Base-by-base conservation (phyloP, 2,888 invertebrate species). In the Cistogaster globosa region DNA sequence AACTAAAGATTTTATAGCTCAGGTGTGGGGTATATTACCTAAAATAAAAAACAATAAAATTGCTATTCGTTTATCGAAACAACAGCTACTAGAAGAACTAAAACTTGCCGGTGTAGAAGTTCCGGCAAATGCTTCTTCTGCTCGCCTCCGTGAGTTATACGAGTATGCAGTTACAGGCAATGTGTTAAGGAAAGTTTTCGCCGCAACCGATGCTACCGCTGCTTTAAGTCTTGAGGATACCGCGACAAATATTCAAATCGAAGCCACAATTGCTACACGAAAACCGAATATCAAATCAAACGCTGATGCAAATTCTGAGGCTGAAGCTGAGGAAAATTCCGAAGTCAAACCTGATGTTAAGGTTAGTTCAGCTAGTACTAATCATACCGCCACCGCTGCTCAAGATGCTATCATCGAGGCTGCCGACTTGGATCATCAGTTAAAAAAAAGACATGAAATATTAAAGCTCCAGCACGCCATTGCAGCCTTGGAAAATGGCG, bases 81-180 rank as follows among this genome's bases (percentile, higher is more conserved):
- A 74, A 42, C 74, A 74, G 14, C 53, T 74, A 1, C 1, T 74
- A 14, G 74, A 63, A 32, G 63, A 9, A 1, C 42, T 62, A 74
- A 62, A 26, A 14, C 42, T 6, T 42, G 63, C 74, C 42, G 74
- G 62, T 0, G 74, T 74, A 22, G 63, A 74, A 63, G 53, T 74
- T 12, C 53, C 63, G 16, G 0, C 63, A 42, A 74, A 55, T 63
- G n/a, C 74, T 63, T 55, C 53, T 0, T 42, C 42, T 55, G 16
- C 62, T 7, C 72, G 51, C 4, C 62, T 72, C 18, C 72, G 72
- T 0, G 62, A 72, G 7, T 1, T 72, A 0, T 72, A 72, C 16
- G 51, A 62, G 0, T 51, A 36, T 48, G 36, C 72, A 20, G 1
- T 51, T 3, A 12, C 1, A 36, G 55, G 55, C 20, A n/a, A 9